Percentiles rank a stretch among this genome's conserved stretches.
Evolutionary conservation across 2,113 vertebrate species (phyloP).

Genomic region (Grus americana): DNA sequence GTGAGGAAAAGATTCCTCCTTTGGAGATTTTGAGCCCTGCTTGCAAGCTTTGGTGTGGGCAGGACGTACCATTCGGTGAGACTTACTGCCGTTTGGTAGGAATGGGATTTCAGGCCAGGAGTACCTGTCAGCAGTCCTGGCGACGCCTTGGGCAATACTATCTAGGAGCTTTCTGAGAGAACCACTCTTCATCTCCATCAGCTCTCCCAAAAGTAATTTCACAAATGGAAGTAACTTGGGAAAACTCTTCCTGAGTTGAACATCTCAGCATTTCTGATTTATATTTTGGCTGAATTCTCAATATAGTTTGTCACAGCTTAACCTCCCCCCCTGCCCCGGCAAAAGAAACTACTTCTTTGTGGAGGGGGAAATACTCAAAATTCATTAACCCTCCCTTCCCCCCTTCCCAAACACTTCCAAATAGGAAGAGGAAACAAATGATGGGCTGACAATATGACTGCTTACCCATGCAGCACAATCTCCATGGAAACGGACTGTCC

Average conservation of each 20-base stretch:
- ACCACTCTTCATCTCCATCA: background rate
- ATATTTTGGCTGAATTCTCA: background rate
- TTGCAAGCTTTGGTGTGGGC: background rate
- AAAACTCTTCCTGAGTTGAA: background rate
- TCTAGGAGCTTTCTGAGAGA: background rate
- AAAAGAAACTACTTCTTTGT: background rate
- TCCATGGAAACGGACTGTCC: constrained; percentile 63
- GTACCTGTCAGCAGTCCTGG: background rate
- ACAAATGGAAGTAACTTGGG: background rate
- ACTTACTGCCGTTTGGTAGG: background rate
- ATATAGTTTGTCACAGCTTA: background rate
- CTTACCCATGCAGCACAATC: constrained; percentile 37
- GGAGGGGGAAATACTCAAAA: background rate
- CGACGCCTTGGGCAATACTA: background rate
- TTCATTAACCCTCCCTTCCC: background rate
- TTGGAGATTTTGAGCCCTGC: background rate
- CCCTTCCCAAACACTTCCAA: background rate
- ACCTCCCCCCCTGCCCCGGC: background rate
- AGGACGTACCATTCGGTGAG: background rate
- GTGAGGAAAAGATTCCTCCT: background rate
- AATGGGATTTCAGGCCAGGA: background rate
- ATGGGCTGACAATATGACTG: constrained; percentile 40
- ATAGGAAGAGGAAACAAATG: constrained; percentile 56
- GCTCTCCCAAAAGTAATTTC: background rate
- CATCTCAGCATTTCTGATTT: background rate